A percentile compares a stretch with the other conserved stretches of the same genome.
Evolutionary conservation across 2,888 invertebrate species (phyloP).

Genomic region (Lasioglossum marginatum): DNA sequence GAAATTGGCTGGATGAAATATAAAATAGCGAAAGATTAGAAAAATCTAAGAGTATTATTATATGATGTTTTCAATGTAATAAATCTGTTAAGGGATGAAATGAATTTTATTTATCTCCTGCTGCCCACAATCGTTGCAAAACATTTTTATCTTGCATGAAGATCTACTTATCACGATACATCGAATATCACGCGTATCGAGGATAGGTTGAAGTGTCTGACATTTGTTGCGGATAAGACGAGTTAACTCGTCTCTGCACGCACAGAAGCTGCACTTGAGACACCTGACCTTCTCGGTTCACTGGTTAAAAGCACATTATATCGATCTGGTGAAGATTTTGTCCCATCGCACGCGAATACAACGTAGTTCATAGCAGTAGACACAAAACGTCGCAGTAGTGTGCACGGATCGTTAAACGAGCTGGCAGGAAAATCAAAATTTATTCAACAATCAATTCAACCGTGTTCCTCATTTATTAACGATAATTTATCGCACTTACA

Average conservation of each 20-base stretch:
- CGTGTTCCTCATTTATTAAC: background rate
- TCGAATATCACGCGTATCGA: background rate
- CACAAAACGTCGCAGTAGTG: background rate
- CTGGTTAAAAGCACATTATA: slow-evolving; percentile 1
- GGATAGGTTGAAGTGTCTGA: background rate
- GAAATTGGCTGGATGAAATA: no score
- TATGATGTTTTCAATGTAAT: no score
- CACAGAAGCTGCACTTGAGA: background rate
- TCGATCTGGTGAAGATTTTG: background rate
- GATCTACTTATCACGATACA: background rate
- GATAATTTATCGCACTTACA: no score
- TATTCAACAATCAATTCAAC: background rate
- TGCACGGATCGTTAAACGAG: background rate
- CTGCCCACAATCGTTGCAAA: no score
- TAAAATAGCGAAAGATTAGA: no score
- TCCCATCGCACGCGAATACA: background rate
- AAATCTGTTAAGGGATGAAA: no score
- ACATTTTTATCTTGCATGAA: no score
- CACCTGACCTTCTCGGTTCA: slow-evolving; percentile 4
- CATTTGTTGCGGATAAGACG: background rate
- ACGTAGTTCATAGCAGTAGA: background rate
- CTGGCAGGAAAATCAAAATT: background rate
- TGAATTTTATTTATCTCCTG: no score
- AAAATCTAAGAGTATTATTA: no score
- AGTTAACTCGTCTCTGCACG: background rate